phyloP scores from a whole-genome alignment of 2,113 vertebrate species.

The Malurus alboscapulatus region DNA sequence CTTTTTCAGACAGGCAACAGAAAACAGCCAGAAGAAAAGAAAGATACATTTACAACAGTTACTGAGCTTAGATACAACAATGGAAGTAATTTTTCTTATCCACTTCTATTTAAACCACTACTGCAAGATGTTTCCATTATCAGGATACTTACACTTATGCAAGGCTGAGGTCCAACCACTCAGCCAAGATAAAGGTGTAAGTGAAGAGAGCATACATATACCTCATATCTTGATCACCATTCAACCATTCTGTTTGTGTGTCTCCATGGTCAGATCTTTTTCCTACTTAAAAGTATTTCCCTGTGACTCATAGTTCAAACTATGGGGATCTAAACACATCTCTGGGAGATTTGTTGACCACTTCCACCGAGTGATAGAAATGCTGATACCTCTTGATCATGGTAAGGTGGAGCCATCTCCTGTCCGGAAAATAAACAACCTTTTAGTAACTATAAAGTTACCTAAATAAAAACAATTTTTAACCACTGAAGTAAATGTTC shows the following conservation, averaged over 20 bases:
- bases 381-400: background rate
- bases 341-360: background rate
- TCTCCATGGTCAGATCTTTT: background rate
- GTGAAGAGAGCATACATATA: background rate
- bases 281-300: background rate
- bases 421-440: constrained; percentile 38
- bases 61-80: background rate
- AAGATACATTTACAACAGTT: background rate
- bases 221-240: background rate
- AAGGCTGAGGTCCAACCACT: background rate
- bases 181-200: background rate
- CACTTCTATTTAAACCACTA: background rate
- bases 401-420: constrained; percentile 67
- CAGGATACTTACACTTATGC: background rate
- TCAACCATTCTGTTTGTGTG: background rate
- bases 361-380: constrained; percentile 10
- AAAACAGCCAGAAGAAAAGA: background rate
- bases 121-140: background rate
- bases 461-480: background rate
- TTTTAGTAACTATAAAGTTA: background rate
- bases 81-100: background rate
- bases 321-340: background rate
- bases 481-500: background rate
- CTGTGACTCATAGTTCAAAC: background rate
- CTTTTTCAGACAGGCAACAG: background rate